Evolutionary conservation across 2,797 vertebrate species (phyloP), one percentile per base, ranked within the genome.

Genomic region (Chelon labrosus): DNA sequence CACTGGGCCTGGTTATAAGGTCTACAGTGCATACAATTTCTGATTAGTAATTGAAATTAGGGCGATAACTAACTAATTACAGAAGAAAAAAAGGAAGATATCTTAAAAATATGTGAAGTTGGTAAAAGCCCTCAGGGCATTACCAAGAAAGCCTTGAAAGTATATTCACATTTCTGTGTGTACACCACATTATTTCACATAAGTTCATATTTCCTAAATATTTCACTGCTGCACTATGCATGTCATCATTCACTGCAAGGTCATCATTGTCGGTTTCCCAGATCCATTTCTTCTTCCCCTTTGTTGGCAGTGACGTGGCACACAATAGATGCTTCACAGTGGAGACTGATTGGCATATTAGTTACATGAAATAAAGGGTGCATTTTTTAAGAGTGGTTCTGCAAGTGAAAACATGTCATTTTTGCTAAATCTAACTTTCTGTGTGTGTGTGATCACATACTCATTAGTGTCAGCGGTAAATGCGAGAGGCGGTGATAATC

Each of bases 281-380:
- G 17, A 59, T 52, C 22, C 35, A 44, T 47, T 58, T 14, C 17
- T 53, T 38, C 16, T 1, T 1, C 11, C 7, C 62, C 7, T 1
- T 55, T 51, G 73, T 60, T 78, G 58, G 73, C 65, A 70, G 50
- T 46, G 73, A 73, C 44, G 41, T 25, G 53, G 13, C 3, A 17
- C 66, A 84, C 64, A 74, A 82, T 50, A n/a, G 54, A 70, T 41
- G 46, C 68, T 17, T 70, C 37, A 27, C 58, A 44, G 17, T 56
- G 53, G 39, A 39, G 17, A 47, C 59, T 51, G 50, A 79, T 79
- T 70, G 68, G 46, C 58, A 70, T 77, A 70, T 73, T 59, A 73
- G 49, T 83, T 69, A 70, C 70, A 80, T 11, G 19, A 61, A 61
- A 75, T 60, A 25, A 47, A 27, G 49, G 17, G 20, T 27, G 35